Evolutionary conservation across 2,113 vertebrate genomes (phyloP).

Genomic region (Lophotis ruficrista): DNA sequence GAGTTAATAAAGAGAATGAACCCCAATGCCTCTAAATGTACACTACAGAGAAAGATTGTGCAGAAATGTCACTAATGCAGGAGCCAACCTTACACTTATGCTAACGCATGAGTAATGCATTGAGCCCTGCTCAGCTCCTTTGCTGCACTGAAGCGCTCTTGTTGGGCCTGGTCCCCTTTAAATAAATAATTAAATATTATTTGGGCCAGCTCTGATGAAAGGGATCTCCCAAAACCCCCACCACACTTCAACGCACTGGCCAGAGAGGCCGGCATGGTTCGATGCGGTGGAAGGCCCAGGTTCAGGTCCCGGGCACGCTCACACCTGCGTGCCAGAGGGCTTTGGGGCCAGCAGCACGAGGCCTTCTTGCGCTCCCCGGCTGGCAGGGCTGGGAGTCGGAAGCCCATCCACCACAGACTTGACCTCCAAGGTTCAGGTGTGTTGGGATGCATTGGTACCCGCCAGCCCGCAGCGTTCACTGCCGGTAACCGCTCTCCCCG

Average conservation of each 20-base stretch:
- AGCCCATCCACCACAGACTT: rapidly evolving
- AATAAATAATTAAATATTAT: neutral
- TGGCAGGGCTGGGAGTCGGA: neutral
- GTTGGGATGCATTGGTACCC: no score
- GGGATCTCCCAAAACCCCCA: neutral
- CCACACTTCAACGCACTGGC: rapidly evolving
- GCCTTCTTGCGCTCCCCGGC: neutral
- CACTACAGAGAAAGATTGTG: neutral
- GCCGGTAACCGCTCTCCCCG: no score
- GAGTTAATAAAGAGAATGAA: neutral
- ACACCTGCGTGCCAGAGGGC: rapidly evolving
- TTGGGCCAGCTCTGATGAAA: neutral
- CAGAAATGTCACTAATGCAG: neutral
- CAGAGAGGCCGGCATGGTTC: rapidly evolving
- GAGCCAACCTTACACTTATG: rapidly evolving
- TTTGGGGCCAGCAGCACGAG: rapidly evolving
- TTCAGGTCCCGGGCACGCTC: neutral
- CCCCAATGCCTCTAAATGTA: rapidly evolving
- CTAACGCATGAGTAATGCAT: rapidly evolving
- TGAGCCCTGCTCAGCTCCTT: neutral
- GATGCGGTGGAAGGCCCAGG: neutral
- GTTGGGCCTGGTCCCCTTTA: neutral
- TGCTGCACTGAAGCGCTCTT: neutral
- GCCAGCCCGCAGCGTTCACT: no score
- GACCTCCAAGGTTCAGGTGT: rapidly evolving